These are phyloP conservation scores for Bubo bubo DNA, from an alignment of 2,113 vertebrate species.

Conservation along the genomic window DNA sequence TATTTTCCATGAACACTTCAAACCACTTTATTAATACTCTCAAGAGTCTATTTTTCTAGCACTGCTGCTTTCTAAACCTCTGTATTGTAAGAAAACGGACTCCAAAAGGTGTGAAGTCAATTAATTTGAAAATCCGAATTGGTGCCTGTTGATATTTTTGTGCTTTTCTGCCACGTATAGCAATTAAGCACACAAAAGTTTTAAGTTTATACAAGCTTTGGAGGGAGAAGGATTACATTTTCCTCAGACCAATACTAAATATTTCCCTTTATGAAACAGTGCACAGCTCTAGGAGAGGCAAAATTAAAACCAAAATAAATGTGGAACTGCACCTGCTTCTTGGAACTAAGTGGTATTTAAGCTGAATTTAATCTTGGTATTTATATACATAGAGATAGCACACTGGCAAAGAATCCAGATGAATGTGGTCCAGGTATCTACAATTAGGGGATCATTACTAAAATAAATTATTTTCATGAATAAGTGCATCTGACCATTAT, in stretches of 20 bases:
- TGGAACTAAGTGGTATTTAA: not conserved
- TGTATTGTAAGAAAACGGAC: not conserved
- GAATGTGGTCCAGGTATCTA: not conserved
- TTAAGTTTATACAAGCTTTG: not conserved
- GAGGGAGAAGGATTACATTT: not conserved
- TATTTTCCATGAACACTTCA: not conserved
- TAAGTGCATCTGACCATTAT: not conserved
- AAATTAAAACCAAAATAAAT: not conserved
- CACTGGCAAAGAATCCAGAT: not conserved
- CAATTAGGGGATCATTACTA: constrained; percentile 30
- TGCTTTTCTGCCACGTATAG: not conserved
- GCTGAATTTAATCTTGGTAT: constrained; percentile 31
- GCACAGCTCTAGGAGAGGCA: not conserved
- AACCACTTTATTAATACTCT: not conserved
- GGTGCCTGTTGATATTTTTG: not conserved
- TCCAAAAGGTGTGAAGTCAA: not conserved
- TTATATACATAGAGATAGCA: not conserved
- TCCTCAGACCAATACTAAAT: not conserved
- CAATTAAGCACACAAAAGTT: not conserved
- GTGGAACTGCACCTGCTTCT: not conserved
- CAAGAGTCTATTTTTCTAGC: not conserved
- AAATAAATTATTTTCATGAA: constrained; percentile 30
- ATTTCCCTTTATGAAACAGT: not conserved
- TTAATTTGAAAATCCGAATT: not conserved
- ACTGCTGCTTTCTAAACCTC: not conserved